Evolutionary conservation across 2,797 vertebrate species (phyloP), one percentile per base, ranked within the genome.

Genomic region (Sylvia borin): DNA sequence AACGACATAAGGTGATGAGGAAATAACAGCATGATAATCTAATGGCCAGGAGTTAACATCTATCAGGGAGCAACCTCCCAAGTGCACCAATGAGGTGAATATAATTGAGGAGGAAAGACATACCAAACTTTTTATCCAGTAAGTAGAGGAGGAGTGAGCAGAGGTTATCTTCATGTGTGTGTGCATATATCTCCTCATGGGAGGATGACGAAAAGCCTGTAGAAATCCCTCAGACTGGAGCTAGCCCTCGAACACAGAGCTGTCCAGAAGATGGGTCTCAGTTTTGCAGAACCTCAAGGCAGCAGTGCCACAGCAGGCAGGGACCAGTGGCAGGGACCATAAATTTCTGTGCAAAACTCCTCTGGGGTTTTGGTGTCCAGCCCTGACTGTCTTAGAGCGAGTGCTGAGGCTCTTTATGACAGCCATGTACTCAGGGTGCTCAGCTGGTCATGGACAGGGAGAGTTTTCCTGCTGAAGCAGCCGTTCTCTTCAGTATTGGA

Each of bases 11-110:
- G 83, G 92, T 95, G 95, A 93, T 4, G 40, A 92, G 81, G 88
- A 90, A 95, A 90, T 80, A 90, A 74, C 80, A 92, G 76, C 91
- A 87, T 81, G 73, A 79, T 90, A 84, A 87, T 92, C 77, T 95
- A 71, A 90, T 79, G 80, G 85, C 77, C 54, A 27, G 4, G 38
- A 88, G 85, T 84, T 93, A 88, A 85, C 75, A 74, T 84, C 83
- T 74, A 5, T 31, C 53, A 77, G 85, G 87, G 31, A 92, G 54
- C 67, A 92, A 43, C 61, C 61, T 89, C 53, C 57, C 31, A 48
- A 17, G n/a, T 38, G 53, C n/a, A 48, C 47, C 48, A 67, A 32
- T 34, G 57, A 82, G 53, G 21, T 38, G 36, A 27, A n/a, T 47
- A 27, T 71, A 85, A 86, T 4, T 57, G 65, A 47, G 55, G 61